Conservation (phyloP, 2,113 vertebrate species). For the Cyphomyrus discorhynchus region DNA sequence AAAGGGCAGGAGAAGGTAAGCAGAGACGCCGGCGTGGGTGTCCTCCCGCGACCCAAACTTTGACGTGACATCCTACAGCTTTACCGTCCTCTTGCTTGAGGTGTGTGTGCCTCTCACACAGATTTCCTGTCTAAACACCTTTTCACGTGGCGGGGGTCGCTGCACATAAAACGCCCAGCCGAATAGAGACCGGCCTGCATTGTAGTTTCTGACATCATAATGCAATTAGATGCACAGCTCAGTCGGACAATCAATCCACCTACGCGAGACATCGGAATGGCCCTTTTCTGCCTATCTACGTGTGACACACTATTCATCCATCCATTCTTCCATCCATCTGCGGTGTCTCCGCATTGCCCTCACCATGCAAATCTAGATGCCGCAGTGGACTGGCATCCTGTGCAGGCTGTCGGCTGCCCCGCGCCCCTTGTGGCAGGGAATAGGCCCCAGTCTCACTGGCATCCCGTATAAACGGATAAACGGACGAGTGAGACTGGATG, state of each 20-base stretch:
- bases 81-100: not conserved
- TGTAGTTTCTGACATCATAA: not conserved
- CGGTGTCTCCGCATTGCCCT: not conserved
- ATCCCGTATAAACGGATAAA: not conserved
- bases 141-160: too few species aligned
- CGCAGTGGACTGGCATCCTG: not conserved
- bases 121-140: not conserved
- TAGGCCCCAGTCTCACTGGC: not conserved
- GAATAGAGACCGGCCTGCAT: not conserved
- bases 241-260: not conserved
- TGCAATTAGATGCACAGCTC: not conserved
- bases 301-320: not conserved
- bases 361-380: not conserved
- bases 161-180: not conserved
- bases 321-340: not conserved
- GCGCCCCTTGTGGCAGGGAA: not conserved
- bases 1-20: too few species aligned
- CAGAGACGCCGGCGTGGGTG: not conserved
- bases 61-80: not conserved
- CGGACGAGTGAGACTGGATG: not conserved
- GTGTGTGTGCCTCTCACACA: not conserved
- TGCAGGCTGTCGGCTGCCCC: not conserved
- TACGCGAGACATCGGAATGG: not conserved
- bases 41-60: not conserved
- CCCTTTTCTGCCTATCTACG: not conserved